phyloP scores from a whole-genome alignment of 2,888 invertebrate genomes.

The Drosophila infuscata region DNA sequence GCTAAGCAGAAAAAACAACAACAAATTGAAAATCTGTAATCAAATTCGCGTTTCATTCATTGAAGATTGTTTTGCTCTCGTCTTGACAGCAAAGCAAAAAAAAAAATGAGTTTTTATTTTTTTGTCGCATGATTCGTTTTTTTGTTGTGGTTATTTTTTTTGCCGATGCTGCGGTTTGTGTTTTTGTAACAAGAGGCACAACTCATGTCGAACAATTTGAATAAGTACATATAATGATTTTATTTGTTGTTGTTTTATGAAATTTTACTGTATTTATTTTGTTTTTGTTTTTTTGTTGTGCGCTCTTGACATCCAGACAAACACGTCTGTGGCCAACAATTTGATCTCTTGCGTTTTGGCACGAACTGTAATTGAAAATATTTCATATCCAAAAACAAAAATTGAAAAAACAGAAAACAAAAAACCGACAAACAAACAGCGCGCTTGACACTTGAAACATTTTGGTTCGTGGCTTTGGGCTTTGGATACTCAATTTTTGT shows the following conservation, averaged over 20 bases:
- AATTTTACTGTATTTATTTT: constrained; percentile 15
- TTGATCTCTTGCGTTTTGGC: constrained; percentile 77
- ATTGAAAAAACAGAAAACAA: constrained; percentile 20
- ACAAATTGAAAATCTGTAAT: constrained; percentile 39
- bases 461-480: constrained; percentile 62
- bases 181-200: constrained; percentile 67
- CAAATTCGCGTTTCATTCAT: constrained; percentile 68
- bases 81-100: constrained; percentile 12
- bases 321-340: constrained; percentile 58
- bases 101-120: constrained; percentile 11
- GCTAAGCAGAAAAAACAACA: constrained; percentile 17
- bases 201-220: constrained; percentile 74
- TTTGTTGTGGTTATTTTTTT: neutral
- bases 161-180: constrained; percentile 19
- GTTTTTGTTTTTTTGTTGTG: neutral
- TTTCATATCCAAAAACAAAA: constrained; percentile 46
- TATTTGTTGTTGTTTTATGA: constrained; percentile 3
- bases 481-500: constrained; percentile 17
- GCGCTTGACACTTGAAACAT: constrained; percentile 76
- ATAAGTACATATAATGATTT: constrained; percentile 58
- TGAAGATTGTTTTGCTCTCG: constrained; percentile 49
- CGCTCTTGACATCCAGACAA: constrained; percentile 45
- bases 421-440: constrained; percentile 56
- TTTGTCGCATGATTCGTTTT: constrained; percentile 63
- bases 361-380: constrained; percentile 80